A percentile compares a stretch with the other conserved stretches of the same genome.
These are phyloP conservation scores for Cosmorhoe ocellata DNA, from an alignment of 2,888 invertebrate species.

Conservation along the genomic window DNA sequence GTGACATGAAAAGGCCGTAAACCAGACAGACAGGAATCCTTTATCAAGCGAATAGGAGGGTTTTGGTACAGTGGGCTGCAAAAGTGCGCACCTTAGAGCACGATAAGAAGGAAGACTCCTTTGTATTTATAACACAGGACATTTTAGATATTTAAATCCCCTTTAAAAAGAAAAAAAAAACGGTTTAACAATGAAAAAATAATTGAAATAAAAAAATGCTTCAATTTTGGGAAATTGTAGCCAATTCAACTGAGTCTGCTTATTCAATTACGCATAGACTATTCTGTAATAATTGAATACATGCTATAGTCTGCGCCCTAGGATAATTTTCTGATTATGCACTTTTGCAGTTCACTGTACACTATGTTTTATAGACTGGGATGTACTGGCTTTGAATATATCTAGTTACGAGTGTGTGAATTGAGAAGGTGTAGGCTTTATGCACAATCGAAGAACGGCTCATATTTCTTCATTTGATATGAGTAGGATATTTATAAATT, in stretches of 20 bases:
- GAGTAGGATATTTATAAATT: constrained; percentile 18
- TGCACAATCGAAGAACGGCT: constrained; percentile 21
- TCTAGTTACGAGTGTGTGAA: constrained; percentile 31
- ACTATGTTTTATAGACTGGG: constrained; percentile 30
- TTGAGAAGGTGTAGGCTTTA: constrained; percentile 25
- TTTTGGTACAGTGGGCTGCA: constrained; percentile 20
- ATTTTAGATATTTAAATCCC: too few relatives aligned
- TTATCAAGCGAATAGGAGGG: constrained; percentile 36
- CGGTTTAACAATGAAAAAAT: too few relatives aligned
- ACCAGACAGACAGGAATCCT: constrained; percentile 43
- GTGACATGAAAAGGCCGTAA: constrained; percentile 46
- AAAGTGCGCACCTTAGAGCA: neutral
- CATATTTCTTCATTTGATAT: constrained; percentile 26
- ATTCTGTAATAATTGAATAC: too few relatives aligned
- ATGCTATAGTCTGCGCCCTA: neutral
- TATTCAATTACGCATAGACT: too few relatives aligned
- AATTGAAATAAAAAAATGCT: too few relatives aligned
- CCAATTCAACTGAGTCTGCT: too few relatives aligned
- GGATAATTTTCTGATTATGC: neutral
- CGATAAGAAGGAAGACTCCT: too few relatives aligned
- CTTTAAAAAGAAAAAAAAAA: too few relatives aligned
- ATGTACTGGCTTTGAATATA: constrained; percentile 28
- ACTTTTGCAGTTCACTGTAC: constrained; percentile 14
- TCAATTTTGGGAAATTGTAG: too few relatives aligned
- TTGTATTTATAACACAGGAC: too few relatives aligned